Base-by-base conservation (phyloP, 2,797 vertebrate genomes). In the Gobionotothen gibberifrons region DNA sequence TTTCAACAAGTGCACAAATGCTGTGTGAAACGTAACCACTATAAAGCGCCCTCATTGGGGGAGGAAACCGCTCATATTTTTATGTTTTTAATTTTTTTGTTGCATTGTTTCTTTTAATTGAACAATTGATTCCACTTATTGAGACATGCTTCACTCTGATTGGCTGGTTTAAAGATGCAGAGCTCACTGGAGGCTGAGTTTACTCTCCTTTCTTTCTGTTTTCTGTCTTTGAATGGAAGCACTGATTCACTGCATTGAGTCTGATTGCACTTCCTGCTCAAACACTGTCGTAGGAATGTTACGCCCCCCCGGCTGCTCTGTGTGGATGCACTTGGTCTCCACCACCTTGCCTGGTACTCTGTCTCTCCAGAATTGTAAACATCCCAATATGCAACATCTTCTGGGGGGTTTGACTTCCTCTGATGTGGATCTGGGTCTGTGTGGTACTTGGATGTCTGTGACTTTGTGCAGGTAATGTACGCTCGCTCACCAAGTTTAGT, bases 241-340 rank as follows among this genome's bases (percentile, higher is more conserved):
- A 82, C 75, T 81, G 82, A 17, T 78, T 67, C 22, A 26, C 22
- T 26, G 22, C 22, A 26, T 26, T 26, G 22, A 26, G 22, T 66
- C 29, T 72, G 61, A 76, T 39, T 70, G 77, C 81, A 71, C 69
- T 13, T 15, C 53, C 83, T 71, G 60, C 67, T 63, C 83, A 55
- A 36, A 77, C 78, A 74, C 86, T 85, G 89, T 84, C 81, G 89
- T 78, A 83, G 78, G 87, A 93, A 93, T 91, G 91, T 90, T 82
- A 81, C 58, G 2, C 66, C 36, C 66, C 79, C 79, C 66, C 47
- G 21, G 46, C 40, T 65, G 66, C 53, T 61, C 29, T 15, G 69
- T 26, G 39, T 17, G 29, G 59, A 75, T 74, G 72, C 13, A 19
- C 61, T 64, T 56, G 60, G 26, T 67, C 55, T 57, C 7, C 1